Percentiles rank a stretch among this genome's conserved stretches.
Evolutionary conservation across 1,140 invertebrate species (phyloP).

Genomic region (Tetraneura akinire): DNA sequence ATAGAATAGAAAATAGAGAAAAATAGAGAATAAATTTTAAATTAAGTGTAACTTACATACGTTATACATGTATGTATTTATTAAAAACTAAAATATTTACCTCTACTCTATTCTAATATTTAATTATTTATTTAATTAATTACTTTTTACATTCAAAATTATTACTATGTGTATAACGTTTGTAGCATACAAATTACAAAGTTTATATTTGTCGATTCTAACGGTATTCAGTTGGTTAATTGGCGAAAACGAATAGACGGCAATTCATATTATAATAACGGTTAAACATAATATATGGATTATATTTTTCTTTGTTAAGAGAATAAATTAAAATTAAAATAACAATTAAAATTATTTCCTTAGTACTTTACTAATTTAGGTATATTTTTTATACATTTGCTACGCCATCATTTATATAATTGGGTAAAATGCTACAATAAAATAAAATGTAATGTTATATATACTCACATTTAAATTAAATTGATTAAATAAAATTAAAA

Average conservation of each 20-base stretch:
- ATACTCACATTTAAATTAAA: no score
- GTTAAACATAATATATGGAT: background rate
- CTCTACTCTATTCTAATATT: background rate
- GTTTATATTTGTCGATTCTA: constrained; percentile 19
- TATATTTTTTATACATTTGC: background rate
- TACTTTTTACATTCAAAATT: background rate
- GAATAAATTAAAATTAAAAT: constrained; percentile 16
- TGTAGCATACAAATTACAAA: background rate
- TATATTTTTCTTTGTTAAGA: background rate
- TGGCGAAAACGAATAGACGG: constrained; percentile 10
- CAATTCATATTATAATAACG: background rate
- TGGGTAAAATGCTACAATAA: no score
- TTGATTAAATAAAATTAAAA: no score
- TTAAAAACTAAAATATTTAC: background rate
- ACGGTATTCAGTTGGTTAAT: constrained; percentile 22
- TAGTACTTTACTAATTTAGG: background rate
- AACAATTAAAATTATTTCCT: background rate
- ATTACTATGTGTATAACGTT: no score
- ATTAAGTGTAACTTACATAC: no score
- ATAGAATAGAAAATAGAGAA: no score
- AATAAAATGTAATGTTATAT: no score
- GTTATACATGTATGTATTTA: no score
- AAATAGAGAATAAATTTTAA: no score
- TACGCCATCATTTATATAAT: background rate
- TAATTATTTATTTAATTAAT: background rate